Evolutionary conservation across 2,888 invertebrate genomes (phyloP).

Genomic region (Zaprionus bogoriensis): DNA sequence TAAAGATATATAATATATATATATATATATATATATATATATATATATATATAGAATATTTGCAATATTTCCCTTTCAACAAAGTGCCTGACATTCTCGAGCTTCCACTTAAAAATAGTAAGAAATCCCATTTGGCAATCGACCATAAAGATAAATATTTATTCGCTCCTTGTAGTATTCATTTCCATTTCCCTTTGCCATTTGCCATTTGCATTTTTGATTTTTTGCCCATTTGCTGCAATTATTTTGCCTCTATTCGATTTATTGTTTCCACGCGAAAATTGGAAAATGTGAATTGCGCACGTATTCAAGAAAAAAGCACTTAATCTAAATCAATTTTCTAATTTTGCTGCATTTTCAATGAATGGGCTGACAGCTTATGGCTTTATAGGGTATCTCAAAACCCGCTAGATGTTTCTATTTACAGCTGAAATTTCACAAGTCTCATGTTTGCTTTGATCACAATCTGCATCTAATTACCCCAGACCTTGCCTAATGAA

Average conservation of each 20-base stretch:
- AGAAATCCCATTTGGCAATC: slow-evolving; percentile 47
- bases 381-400: background rate
- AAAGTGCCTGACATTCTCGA: slow-evolving; percentile 12
- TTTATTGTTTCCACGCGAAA: slow-evolving; percentile 20
- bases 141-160: slow-evolving; percentile 20
- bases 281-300: background rate
- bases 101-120: slow-evolving; percentile 24
- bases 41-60: too few relatives aligned
- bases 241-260: background rate
- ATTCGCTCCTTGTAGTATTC: background rate
- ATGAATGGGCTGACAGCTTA: slow-evolving; percentile 13
- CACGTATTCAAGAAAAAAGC: background rate
- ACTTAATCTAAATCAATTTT: slow-evolving; percentile 9
- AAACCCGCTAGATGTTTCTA: background rate
- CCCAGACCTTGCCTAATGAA: slow-evolving; percentile 33
- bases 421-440: background rate
- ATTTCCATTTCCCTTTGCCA: background rate
- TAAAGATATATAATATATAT: background rate
- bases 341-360: slow-evolving; percentile 1
- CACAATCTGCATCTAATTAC: slow-evolving; percentile 4
- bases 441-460: background rate
- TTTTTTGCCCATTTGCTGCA: background rate
- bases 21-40: too few relatives aligned
- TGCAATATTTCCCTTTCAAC: too few relatives aligned
- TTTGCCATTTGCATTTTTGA: background rate